These are phyloP conservation scores for Stictocephala bisonia DNA, from an alignment of 2,888 invertebrate genomes.

Conservation along the genomic window DNA sequence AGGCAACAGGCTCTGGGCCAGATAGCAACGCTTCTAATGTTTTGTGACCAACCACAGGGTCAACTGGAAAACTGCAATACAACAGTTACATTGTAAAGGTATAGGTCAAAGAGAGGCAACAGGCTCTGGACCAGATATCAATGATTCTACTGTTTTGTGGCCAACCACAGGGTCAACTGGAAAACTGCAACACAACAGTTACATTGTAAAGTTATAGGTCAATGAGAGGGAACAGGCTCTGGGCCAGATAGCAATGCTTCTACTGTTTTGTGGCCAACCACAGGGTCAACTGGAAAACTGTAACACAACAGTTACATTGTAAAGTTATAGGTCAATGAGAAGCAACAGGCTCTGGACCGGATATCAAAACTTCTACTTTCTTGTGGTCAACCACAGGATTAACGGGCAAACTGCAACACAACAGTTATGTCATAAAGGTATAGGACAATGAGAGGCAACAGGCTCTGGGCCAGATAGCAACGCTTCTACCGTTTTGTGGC, in stretches of 20 bases:
- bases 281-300: slow-evolving; percentile 34
- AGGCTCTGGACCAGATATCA: slow-evolving; percentile 62
- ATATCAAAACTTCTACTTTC: no score
- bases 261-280: slow-evolving; percentile 55
- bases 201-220: not conserved
- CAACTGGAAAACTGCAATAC: slow-evolving; percentile 33
- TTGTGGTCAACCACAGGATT: no score
- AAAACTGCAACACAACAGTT: slow-evolving; percentile 12
- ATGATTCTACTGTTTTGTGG: slow-evolving; percentile 61
- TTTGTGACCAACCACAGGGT: slow-evolving; percentile 31
- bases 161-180: slow-evolving; percentile 23
- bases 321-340: not conserved
- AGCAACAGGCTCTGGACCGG: no score
- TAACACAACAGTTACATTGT: not conserved
- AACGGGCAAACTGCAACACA: no score
- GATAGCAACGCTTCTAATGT: slow-evolving; percentile 63
- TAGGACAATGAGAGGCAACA: slow-evolving; percentile 69
- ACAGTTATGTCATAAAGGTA: no score
- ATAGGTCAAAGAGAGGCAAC: no score
- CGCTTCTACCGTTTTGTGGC: slow-evolving; percentile 61
- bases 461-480: slow-evolving; percentile 63
- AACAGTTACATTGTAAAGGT: not conserved
- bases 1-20: slow-evolving; percentile 66
- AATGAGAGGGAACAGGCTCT: no score
- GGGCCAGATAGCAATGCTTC: slow-evolving; percentile 62